These are phyloP conservation scores for Tineola bisselliella DNA, from an alignment of 2,888 invertebrate species.

Conservation along the genomic window DNA sequence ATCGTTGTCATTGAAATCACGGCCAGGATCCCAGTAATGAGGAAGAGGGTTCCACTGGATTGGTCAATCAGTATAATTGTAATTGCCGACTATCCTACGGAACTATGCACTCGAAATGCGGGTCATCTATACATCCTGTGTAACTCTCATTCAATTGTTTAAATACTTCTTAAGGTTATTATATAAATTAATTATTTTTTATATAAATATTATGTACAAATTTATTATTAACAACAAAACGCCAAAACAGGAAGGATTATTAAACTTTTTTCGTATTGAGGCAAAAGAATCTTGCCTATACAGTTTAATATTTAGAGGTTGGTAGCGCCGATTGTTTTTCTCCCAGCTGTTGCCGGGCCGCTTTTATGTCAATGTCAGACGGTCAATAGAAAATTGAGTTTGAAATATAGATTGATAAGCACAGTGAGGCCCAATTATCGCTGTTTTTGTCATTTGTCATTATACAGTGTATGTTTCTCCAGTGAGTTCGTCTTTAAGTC, in stretches of 20 bases:
- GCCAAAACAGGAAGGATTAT: too few species aligned
- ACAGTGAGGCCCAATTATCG: not conserved
- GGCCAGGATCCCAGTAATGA: constrained; percentile 12
- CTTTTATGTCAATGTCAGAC: not conserved
- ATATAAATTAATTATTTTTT: too few species aligned
- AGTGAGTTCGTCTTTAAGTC: not conserved
- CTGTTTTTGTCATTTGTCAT: not conserved
- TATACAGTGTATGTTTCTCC: not conserved
- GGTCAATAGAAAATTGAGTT: too few species aligned
- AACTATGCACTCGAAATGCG: constrained; percentile 47
- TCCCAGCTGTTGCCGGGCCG: constrained; percentile 1
- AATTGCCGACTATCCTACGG: constrained; percentile 43
- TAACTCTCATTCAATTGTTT: not conserved
- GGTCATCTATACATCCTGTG: not conserved
- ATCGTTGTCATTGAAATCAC: not conserved
- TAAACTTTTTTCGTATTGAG: too few species aligned
- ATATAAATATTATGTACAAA: too few species aligned
- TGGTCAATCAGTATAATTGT: constrained; percentile 58
- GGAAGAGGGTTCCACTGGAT: constrained; percentile 12
- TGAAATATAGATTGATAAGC: too few species aligned
- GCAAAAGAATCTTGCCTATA: too few species aligned
- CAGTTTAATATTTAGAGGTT: too few species aligned
- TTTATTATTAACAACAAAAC: too few species aligned
- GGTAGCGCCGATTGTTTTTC: not conserved
- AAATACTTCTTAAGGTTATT: not conserved